phyloP scores from a whole-genome alignment of 2,888 invertebrate species.

The Herminia tarsipennalis region DNA sequence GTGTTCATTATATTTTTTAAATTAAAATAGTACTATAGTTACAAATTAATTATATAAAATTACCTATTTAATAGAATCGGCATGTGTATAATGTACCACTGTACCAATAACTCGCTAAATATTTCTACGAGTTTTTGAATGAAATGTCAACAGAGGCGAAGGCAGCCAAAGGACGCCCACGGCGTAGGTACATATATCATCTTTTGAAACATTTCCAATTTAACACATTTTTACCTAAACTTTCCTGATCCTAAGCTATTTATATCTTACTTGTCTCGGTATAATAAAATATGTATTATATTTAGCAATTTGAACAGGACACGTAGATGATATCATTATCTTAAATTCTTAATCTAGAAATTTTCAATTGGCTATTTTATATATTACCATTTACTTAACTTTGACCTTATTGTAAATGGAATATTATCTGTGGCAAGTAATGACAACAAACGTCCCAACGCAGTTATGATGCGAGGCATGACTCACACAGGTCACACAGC shows the following conservation, averaged over 20 bases:
- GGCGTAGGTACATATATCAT: conserved; percentile 27
- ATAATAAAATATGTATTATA: conserved; percentile 37
- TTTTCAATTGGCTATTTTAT: conserved; percentile 28
- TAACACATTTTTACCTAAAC: conserved; percentile 44
- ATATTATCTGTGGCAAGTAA: conserved; percentile 34
- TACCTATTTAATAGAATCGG: no score
- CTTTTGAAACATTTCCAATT: conserved; percentile 52
- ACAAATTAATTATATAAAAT: no score
- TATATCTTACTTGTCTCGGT: conserved; percentile 45
- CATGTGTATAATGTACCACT: no score
- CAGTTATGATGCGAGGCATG: conserved; percentile 17
- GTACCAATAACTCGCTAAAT: background rate
- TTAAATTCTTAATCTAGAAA: conserved; percentile 46
- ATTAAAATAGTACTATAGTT: no score
- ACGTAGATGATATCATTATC: conserved; percentile 38
- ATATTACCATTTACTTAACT: conserved; percentile 26
- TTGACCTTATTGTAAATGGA: conserved; percentile 31
- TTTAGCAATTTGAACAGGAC: conserved; percentile 46
- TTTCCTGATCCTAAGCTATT: conserved; percentile 40
- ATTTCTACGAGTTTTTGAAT: conserved; percentile 13
- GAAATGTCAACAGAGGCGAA: conserved; percentile 14
- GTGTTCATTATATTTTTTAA: no score
- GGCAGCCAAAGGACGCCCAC: conserved; percentile 35
- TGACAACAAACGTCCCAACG: conserved; percentile 29
- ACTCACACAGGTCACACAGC: conserved; percentile 21